Conservation (phyloP, 2,888 invertebrate species). For the Lycia hirtaria region DNA sequence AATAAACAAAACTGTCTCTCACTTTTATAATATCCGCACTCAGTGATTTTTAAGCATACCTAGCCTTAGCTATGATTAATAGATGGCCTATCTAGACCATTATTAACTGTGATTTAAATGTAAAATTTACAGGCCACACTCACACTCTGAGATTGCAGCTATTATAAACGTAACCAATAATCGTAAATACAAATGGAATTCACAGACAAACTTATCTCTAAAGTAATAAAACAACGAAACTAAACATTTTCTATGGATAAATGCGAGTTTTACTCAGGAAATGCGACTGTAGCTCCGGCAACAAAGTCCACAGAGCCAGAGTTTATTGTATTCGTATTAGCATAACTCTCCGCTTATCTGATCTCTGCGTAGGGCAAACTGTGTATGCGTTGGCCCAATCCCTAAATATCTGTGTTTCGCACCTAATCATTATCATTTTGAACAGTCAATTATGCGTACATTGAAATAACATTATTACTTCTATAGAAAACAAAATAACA, state of each 20-base stretch:
- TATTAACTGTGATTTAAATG: constrained; percentile 6
- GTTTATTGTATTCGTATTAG: constrained; percentile 29
- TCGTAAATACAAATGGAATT: constrained; percentile 18
- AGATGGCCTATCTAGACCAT: not conserved
- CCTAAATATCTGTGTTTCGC: constrained; percentile 1
- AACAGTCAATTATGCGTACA: too few relatives aligned
- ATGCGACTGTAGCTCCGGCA: not conserved
- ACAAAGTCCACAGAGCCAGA: not conserved
- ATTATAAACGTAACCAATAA: constrained; percentile 32
- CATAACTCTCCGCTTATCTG: constrained; percentile 38
- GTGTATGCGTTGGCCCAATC: constrained; percentile 4
- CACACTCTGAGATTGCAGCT: not conserved
- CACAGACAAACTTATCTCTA: not conserved
- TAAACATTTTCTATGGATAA: not conserved
- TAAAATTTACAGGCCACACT: not conserved
- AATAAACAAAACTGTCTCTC: too few relatives aligned
- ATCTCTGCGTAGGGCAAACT: constrained; percentile 26
- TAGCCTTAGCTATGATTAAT: too few relatives aligned
- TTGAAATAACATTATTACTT: too few relatives aligned
- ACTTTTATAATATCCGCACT: too few relatives aligned
- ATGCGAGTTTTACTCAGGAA: not conserved
- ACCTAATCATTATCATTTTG: constrained; percentile 1
- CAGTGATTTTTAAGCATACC: too few relatives aligned
- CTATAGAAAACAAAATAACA: too few relatives aligned
- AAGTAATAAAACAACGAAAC: not conserved